A percentile compares a stretch with the other conserved stretches of the same genome.
These are phyloP conservation scores for Mirounga angustirostris DNA, from an alignment of 2,113 vertebrate species.

Conservation along the genomic window DNA sequence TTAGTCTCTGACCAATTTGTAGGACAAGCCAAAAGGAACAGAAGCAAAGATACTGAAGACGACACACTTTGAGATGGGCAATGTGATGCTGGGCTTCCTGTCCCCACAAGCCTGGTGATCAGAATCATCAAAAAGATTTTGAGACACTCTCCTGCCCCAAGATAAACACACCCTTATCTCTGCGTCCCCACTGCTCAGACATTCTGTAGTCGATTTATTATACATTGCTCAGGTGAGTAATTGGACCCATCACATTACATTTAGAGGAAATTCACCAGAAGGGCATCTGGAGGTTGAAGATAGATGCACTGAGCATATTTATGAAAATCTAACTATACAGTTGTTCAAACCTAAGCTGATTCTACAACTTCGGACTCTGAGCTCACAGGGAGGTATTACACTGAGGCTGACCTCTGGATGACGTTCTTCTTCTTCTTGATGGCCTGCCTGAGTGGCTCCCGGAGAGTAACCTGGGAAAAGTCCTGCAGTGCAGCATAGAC, in stretches of 20 bases:
- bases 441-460: slow-evolving; percentile 93
- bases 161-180: background rate
- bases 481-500: slow-evolving; percentile 94
- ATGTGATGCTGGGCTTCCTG: accelerated
- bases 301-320: background rate
- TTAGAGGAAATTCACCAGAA: background rate
- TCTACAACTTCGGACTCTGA: accelerated
- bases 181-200: background rate
- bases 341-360: background rate
- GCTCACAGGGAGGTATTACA: accelerated
- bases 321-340: background rate
- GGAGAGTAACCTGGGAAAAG: slow-evolving; percentile 92
- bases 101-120: background rate
- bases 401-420: slow-evolving; percentile 90
- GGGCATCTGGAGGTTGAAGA: background rate
- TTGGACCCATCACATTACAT: background rate
- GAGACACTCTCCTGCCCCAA: background rate
- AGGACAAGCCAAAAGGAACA: background rate
- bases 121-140: background rate
- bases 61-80: background rate
- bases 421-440: slow-evolving; percentile 96
- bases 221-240: background rate
- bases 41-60: background rate
- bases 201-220: background rate
- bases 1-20: background rate